These are phyloP conservation scores for Spea hammondii DNA, from an alignment of 2,797 vertebrate species.

Conservation along the genomic window DNA sequence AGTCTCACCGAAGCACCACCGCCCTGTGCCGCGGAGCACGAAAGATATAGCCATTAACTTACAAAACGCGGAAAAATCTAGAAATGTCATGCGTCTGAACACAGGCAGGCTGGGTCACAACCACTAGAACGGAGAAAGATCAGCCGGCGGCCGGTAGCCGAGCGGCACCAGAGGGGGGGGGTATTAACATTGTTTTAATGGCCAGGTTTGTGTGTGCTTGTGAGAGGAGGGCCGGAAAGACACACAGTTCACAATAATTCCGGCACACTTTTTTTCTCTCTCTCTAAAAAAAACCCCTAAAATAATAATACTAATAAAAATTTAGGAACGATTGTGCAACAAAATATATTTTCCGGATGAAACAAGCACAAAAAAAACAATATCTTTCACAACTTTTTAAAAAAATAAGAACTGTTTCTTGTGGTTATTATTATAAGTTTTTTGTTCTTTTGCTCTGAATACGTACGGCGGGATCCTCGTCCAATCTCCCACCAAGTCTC, in stretches of 20 bases:
- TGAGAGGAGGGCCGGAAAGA: constrained; percentile 21
- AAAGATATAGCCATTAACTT: constrained; percentile 55
- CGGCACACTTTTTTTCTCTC: constrained; percentile 33
- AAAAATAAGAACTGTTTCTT: constrained; percentile 36
- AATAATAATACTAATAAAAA: neutral
- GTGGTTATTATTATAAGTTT: constrained; percentile 25
- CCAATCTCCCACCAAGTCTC: constrained; percentile 43
- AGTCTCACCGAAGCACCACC: constrained; percentile 46
- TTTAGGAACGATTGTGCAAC: constrained; percentile 50
- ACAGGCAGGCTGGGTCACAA: constrained; percentile 70
- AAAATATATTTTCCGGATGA: constrained; percentile 55
- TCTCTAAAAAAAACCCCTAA: constrained; percentile 19
- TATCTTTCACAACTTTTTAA: constrained; percentile 7
- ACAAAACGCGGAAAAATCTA: constrained; percentile 58
- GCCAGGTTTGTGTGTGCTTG: neutral
- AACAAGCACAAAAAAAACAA: constrained; percentile 55
- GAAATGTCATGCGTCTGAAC: constrained; percentile 69
- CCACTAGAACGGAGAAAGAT: constrained; percentile 52
- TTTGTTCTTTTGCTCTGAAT: constrained; percentile 38
- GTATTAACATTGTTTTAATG: constrained; percentile 7
- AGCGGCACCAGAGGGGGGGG: neutral
- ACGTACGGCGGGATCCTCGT: constrained; percentile 15
- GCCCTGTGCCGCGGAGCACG: constrained; percentile 65
- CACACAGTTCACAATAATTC: constrained; percentile 30
- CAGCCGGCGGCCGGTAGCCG: neutral